These are phyloP conservation scores for Hyposoter dolosus DNA, from an alignment of 2,888 invertebrate genomes.

Conservation along the genomic window DNA sequence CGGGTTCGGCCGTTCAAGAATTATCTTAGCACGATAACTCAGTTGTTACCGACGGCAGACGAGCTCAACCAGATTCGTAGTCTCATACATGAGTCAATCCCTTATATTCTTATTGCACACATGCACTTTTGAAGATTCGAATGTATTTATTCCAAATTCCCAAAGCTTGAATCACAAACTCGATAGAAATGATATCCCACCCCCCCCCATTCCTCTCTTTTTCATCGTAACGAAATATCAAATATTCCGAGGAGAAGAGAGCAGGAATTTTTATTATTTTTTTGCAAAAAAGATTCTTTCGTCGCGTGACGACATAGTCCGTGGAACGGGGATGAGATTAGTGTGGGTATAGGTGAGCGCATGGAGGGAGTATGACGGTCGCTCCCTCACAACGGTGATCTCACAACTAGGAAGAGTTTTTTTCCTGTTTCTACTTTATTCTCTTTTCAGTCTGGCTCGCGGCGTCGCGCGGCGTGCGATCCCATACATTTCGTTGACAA, in stretches of 20 bases:
- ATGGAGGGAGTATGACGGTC: conserved; percentile 17
- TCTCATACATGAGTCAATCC: not conserved
- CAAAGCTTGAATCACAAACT: conserved; percentile 39
- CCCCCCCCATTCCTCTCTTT: not conserved
- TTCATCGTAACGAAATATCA: conserved; percentile 25
- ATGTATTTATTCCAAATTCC: conserved; percentile 7
- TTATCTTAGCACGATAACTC: not conserved
- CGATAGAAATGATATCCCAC: conserved; percentile 4
- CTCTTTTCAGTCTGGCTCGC: conserved; percentile 36
- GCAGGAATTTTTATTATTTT: not conserved
- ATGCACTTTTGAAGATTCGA: not conserved
- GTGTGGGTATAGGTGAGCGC: not conserved
- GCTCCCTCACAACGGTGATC: conserved; percentile 41
- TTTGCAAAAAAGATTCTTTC: not conserved
- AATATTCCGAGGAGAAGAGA: conserved; percentile 20
- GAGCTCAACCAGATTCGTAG: not conserved
- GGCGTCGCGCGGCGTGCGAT: conserved; percentile 38
- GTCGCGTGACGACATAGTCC: conserved; percentile 8
- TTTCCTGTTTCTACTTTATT: conserved; percentile 31
- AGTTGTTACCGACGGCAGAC: not conserved
- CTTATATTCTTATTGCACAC: not conserved
- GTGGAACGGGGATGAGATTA: not conserved
- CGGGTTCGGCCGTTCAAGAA: not conserved
- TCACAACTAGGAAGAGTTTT: conserved; percentile 45
- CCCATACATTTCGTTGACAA: not conserved